These are phyloP conservation scores for Stichopus horrens DNA, from an alignment of 53 echinoderm and acorn worm genomes.

Conservation along the genomic window DNA sequence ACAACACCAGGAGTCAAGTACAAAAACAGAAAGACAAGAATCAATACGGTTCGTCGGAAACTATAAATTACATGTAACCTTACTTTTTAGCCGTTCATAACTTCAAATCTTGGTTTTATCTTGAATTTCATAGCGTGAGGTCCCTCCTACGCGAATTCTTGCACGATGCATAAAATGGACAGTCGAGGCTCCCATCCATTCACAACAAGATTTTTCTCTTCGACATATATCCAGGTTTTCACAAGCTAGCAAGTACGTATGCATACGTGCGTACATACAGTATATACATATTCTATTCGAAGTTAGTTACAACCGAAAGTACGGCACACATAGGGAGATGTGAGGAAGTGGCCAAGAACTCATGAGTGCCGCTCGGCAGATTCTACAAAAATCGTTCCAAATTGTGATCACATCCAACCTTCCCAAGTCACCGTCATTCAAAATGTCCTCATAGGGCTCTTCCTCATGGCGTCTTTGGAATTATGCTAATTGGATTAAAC, in stretches of 20 bases:
- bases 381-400: conserved; percentile 4
- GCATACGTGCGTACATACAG: neutral
- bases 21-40: neutral
- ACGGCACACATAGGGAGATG: neutral
- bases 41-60: conserved; percentile 33
- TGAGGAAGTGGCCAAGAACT: conserved; percentile 27
- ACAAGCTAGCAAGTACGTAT: neutral
- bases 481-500: conserved; percentile 36
- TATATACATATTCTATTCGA: neutral
- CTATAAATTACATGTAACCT: conserved; percentile 30
- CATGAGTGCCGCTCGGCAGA: conserved; percentile 11
- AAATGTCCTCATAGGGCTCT: conserved; percentile 20
- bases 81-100: conserved; percentile 12
- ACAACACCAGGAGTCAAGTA: neutral
- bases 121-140: conserved; percentile 31
- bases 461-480: conserved; percentile 41
- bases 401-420: conserved; percentile 30
- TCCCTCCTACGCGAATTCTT: conserved; percentile 38
- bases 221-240: neutral
- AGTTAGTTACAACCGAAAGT: neutral
- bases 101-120: conserved; percentile 13
- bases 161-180: conserved; percentile 1
- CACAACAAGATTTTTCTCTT: conserved; percentile 5
- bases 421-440: conserved; percentile 11
- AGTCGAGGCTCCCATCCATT: conserved; percentile 32